Evolutionary conservation across 2,113 vertebrate species (phyloP).

Genomic region (Haemorhous mexicanus): DNA sequence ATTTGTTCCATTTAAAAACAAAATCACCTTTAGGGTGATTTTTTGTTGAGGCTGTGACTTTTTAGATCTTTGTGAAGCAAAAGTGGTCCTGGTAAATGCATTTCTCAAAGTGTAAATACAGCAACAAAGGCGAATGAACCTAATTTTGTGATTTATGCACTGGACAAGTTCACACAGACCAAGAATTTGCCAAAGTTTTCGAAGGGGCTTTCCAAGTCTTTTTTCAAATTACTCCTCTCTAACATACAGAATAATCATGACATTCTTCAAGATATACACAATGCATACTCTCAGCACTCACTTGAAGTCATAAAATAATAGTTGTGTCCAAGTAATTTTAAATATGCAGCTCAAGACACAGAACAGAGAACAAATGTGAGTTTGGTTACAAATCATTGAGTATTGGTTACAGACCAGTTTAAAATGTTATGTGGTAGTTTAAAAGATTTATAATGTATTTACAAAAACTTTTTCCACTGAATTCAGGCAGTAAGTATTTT

Average conservation of each 20-base stretch:
- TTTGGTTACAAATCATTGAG: neutral
- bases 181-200: neutral
- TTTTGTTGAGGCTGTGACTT: neutral
- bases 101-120: neutral
- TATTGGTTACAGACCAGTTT: neutral
- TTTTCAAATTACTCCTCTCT: neutral
- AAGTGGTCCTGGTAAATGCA: neutral
- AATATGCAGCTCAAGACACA: neutral
- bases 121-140: neutral
- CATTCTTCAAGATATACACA: neutral
- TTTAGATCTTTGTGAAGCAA: neutral
- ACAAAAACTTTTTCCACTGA: neutral
- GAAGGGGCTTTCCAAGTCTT: neutral
- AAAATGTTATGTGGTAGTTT: neutral
- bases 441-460: neutral
- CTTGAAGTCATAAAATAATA: neutral
- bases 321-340: neutral
- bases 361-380: neutral
- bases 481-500: neutral
- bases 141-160: neutral
- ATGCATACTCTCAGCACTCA: neutral
- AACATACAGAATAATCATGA: neutral
- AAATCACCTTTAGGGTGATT: neutral
- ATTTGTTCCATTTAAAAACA: neutral
- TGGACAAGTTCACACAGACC: neutral